Evolutionary conservation across 1,140 invertebrate species (phyloP).

Genomic region (Neuroterus valhalla): DNA sequence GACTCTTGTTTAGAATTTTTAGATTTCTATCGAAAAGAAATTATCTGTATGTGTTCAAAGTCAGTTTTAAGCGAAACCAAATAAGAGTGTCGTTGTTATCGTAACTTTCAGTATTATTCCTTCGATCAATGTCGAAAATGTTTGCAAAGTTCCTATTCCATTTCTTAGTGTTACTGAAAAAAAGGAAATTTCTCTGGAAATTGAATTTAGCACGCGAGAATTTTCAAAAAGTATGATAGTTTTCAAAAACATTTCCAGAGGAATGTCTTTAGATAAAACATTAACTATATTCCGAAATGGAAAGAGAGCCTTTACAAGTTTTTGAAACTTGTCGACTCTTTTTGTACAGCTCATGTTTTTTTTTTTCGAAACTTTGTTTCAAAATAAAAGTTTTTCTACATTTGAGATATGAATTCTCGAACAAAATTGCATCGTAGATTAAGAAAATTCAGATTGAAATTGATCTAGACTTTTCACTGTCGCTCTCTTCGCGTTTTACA

Average conservation of each 20-base stretch:
- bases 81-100: background rate
- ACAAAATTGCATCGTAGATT: too few relatives aligned
- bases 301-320: too few relatives aligned
- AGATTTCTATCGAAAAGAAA: background rate
- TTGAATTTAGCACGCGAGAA: too few relatives aligned
- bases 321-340: background rate
- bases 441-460: background rate
- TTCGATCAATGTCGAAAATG: constrained; percentile 7
- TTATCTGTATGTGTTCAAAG: constrained; percentile 15
- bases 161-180: too few relatives aligned
- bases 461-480: background rate
- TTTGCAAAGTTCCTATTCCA: background rate
- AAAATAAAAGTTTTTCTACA: background rate
- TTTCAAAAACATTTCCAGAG: too few relatives aligned
- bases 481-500: constrained; percentile 6
- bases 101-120: constrained; percentile 20
- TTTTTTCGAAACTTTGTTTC: background rate
- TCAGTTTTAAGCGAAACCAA: constrained; percentile 29
- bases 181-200: too few relatives aligned
- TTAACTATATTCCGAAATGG: too few relatives aligned
- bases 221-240: too few relatives aligned
- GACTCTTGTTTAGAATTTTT: constrained; percentile 17
- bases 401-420: background rate
- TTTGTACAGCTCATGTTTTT: background rate
- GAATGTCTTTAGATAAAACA: too few relatives aligned